Percentiles rank a stretch among this genome's conserved stretches.
Conservation (phyloP, 2,797 vertebrate species). For the Microhierax caerulescens region DNA sequence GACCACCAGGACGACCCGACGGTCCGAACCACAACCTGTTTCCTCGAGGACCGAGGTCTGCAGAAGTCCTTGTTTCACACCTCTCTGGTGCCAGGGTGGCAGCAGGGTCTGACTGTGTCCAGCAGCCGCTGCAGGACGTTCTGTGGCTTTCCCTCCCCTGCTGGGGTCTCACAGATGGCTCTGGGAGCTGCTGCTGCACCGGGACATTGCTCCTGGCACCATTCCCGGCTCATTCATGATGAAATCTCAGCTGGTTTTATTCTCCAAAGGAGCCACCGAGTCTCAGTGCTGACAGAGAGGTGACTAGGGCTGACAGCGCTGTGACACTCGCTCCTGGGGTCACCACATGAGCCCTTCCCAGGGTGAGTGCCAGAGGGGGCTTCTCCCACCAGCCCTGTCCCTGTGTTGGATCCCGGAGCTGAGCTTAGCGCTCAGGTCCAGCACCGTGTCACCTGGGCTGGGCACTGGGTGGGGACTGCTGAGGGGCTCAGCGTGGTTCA, state of each 20-base stretch:
- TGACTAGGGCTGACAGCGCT: not conserved
- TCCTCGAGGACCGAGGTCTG: not conserved
- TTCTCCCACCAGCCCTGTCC: not conserved
- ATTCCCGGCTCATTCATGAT: accelerated
- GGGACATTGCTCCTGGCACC: not conserved
- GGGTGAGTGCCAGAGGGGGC: accelerated
- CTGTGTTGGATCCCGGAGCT: not conserved
- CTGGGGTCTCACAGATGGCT: accelerated
- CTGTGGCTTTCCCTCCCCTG: accelerated
- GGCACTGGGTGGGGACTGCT: not conserved
- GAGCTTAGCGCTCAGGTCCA: not conserved
- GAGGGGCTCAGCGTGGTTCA: not conserved
- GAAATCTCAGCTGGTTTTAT: not conserved
- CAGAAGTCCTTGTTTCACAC: no score
- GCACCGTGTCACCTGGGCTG: not conserved
- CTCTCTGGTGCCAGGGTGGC: not conserved
- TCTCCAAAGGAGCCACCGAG: not conserved
- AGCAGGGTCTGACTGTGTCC: not conserved
- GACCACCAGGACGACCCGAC: not conserved
- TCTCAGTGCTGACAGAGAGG: not conserved
- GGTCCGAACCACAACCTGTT: accelerated
- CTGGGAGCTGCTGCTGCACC: not conserved
- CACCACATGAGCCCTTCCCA: accelerated
- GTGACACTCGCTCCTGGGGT: not conserved
- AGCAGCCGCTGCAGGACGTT: accelerated